A percentile compares a stretch with the other conserved stretches of the same genome.
These are phyloP conservation scores for Epinotia brunnichana DNA, from an alignment of 2,888 invertebrate species.

Conservation along the genomic window DNA sequence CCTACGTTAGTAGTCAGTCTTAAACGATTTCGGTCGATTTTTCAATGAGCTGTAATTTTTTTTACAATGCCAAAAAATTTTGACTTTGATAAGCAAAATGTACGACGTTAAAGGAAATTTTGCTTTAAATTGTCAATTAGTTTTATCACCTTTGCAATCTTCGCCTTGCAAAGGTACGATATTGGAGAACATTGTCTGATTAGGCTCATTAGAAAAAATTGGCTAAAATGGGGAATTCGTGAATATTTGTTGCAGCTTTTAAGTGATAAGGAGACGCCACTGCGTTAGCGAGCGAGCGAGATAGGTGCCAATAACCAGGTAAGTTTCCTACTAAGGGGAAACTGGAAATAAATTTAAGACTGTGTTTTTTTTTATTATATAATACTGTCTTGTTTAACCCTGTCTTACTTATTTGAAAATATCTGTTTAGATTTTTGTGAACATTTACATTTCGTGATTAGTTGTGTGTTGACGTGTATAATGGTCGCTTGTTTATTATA, in stretches of 20 bases:
- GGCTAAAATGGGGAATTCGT: constrained; percentile 77
- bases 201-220: constrained; percentile 59
- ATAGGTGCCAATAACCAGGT: constrained; percentile 71
- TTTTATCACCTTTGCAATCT: background rate
- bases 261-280: constrained; percentile 74
- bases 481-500: no score
- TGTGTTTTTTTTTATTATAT: background rate
- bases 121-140: background rate
- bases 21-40: constrained; percentile 26
- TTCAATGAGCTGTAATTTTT: constrained; percentile 28
- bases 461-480: background rate
- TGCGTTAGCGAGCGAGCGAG: constrained; percentile 63
- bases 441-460: background rate
- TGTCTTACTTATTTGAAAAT: background rate
- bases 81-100: background rate
- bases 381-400: background rate
- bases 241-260: constrained; percentile 84
- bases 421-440: background rate
- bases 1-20: constrained; percentile 30
- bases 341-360: constrained; percentile 32
- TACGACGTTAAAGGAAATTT: background rate
- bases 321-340: constrained; percentile 62
- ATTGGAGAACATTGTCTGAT: background rate
- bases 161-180: background rate
- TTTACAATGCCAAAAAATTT: background rate